These are phyloP conservation scores for Andricus curvator DNA, from an alignment of 2,888 invertebrate species.

Conservation along the genomic window DNA sequence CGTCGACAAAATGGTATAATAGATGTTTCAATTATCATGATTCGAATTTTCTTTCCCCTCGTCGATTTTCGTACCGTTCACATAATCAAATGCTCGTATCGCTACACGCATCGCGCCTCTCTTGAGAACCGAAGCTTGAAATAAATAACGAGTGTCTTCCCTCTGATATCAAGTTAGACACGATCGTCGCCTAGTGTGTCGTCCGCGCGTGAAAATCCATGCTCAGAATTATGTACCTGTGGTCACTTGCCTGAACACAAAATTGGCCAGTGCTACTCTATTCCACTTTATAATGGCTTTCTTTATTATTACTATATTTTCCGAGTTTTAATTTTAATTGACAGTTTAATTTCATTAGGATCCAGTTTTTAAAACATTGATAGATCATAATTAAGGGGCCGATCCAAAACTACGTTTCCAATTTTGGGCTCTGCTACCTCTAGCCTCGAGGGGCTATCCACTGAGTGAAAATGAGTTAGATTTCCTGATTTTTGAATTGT, in stretches of 20 bases:
- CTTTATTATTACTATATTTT: not conserved
- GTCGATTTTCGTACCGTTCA: constrained; percentile 6
- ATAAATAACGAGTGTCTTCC: constrained; percentile 41
- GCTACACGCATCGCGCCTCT: constrained; percentile 38
- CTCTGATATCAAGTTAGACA: constrained; percentile 31
- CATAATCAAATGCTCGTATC: constrained; percentile 35
- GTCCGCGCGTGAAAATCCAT: constrained; percentile 36
- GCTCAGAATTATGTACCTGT: constrained; percentile 21
- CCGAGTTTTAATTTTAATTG: not conserved
- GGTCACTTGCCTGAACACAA: constrained; percentile 21
- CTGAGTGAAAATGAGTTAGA: no score
- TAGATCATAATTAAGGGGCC: no score
- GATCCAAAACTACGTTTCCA: no score
- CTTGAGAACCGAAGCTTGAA: constrained; percentile 34
- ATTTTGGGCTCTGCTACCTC: no score
- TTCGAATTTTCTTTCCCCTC: constrained; percentile 18
- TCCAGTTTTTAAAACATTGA: no score
- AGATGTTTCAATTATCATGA: constrained; percentile 29
- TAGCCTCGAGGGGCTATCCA: no score
- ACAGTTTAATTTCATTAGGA: not conserved
- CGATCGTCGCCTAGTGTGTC: constrained; percentile 25
- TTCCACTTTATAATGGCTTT: not conserved
- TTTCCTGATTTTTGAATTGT: no score
- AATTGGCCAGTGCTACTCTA: not conserved
- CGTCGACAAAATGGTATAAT: constrained; percentile 12